Evolutionary conservation across 2,797 vertebrate species (phyloP), one percentile per base, ranked within the genome.

Genomic region (Silurus aristotelis): DNA sequence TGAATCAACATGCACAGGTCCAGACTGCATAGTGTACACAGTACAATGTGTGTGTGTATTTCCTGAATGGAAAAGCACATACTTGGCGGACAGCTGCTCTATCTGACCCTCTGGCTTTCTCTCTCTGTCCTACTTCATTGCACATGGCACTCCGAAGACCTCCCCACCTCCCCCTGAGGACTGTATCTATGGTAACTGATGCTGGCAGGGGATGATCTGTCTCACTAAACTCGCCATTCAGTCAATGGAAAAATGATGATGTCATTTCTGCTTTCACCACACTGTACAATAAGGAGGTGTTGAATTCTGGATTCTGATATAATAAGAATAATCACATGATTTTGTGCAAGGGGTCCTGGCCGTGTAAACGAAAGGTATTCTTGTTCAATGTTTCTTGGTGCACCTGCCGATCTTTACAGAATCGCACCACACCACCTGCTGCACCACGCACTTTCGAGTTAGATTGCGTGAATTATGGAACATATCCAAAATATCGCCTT

Each of bases 101-200:
- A 71, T 12, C 67, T 79, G 80, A 87, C 83, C 87, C 89, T 80
- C 78, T 46, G 84, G 79, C 79, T 7, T 87, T 48, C 56, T 22
- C 61, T 67, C 76, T 67, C 84, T 70, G 73, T 86, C 84, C 86
- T 13, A 38, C 89, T 88, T 92, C 88, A 84, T 80, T 89, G 87
- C 92, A 91, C 91, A 92, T 85, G 89, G 76, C 90, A 91, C 89
- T 89, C 79, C 82, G 71, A 89, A 88, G 84, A 93, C 93, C 89
- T 89, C 93, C 58, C 38, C 31, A 46, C 27, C 31, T 17, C 3
- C 86, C 77, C 87, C 90, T 77, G 3, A 0, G 91, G 89, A 85
- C 72, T 19, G 89, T 94, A 89, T 88, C 88, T 92, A 94, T 83
- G 87, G 92, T 89, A 94, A 95, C 94, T 83, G 13, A 58, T 87